Conservation (phyloP, 2,888 invertebrate genomes). For the Euspilapteryx auroguttella region DNA sequence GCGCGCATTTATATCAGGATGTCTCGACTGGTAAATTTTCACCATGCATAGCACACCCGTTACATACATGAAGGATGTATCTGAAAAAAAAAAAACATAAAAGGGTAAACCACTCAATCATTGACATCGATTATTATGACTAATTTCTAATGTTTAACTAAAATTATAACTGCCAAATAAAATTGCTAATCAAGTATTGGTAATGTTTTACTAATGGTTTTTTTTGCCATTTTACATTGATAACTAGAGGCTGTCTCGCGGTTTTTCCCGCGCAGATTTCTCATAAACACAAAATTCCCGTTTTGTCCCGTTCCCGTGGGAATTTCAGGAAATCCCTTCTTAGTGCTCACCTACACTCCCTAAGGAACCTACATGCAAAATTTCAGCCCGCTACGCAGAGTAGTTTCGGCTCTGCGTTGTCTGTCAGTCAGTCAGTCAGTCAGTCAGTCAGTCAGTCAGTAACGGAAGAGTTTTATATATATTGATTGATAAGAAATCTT, state of each 20-base stretch:
- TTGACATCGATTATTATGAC: too few relatives aligned
- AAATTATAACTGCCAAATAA: too few relatives aligned
- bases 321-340: not conserved
- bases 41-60: conserved; percentile 85
- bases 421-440: not conserved
- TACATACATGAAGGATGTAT: conserved; percentile 91
- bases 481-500: too few relatives aligned
- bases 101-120: too few relatives aligned
- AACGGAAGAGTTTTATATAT: too few relatives aligned
- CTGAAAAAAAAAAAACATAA: conserved; percentile 34
- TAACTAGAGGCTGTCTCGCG: not conserved
- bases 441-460: not conserved
- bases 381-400: not conserved
- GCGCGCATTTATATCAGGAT: conserved; percentile 86
- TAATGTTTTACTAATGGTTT: too few relatives aligned
- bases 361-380: not conserved
- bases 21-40: conserved; percentile 85
- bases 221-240: not conserved
- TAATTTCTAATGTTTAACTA: too few relatives aligned
- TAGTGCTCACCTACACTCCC: not conserved
- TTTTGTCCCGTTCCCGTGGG: not conserved
- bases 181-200: too few relatives aligned
- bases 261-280: not conserved
- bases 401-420: not conserved
- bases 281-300: not conserved